These are phyloP conservation scores for Limanda limanda DNA, from an alignment of 2,113 vertebrate species.

Conservation along the genomic window DNA sequence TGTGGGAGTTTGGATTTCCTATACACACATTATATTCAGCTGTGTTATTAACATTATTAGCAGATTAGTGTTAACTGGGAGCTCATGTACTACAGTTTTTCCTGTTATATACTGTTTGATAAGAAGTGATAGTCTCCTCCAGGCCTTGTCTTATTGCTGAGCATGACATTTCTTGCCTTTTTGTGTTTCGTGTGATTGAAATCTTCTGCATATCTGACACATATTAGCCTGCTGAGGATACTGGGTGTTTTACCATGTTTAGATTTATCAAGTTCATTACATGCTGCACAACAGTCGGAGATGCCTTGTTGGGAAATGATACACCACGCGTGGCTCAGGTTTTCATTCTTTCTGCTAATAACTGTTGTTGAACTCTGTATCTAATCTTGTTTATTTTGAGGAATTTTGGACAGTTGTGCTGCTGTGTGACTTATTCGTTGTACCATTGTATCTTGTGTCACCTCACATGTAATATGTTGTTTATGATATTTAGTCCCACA, in stretches of 20 bases:
- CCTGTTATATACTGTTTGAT: not conserved
- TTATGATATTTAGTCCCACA: constrained; percentile 19
- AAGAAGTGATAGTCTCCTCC: not conserved
- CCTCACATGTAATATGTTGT: constrained; percentile 40
- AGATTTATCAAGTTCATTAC: not conserved
- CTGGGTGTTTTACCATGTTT: not conserved
- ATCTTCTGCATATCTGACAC: not conserved
- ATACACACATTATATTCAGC: too few relatives aligned
- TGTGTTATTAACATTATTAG: too few relatives aligned
- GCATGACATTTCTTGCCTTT: not conserved
- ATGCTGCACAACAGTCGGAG: not conserved
- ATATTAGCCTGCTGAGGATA: not conserved
- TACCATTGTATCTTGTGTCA: constrained; percentile 15
- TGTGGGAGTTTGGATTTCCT: too few relatives aligned
- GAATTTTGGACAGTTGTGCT: constrained; percentile 3
- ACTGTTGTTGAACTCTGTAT: not conserved
- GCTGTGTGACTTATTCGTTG: not conserved
- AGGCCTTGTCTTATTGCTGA: not conserved
- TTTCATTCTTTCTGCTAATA: not conserved
- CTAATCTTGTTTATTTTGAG: not conserved
- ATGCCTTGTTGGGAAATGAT: too few relatives aligned
- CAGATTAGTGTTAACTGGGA: not conserved
- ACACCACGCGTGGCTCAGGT: too few relatives aligned
- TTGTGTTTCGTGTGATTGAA: not conserved
- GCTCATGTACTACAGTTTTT: not conserved